These are phyloP conservation scores for Pantherophis guttatus DNA, from an alignment of 2,113 vertebrate genomes.

Conservation along the genomic window DNA sequence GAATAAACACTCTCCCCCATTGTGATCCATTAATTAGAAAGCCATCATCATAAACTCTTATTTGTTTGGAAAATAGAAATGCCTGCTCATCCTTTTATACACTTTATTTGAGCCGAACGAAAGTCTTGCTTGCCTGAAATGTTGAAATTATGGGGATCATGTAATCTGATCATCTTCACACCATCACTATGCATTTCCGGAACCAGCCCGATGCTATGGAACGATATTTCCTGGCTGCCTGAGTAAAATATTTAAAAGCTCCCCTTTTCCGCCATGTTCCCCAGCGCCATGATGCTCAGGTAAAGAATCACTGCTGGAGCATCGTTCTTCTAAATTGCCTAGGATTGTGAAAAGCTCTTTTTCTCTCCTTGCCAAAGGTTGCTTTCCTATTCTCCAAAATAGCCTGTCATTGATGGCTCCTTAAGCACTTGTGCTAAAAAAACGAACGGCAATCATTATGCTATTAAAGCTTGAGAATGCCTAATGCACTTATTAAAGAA, in stretches of 20 bases:
- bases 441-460: neutral
- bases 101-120: neutral
- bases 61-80: neutral
- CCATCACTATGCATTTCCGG: neutral
- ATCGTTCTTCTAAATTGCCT: neutral
- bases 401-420: neutral
- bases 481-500: neutral
- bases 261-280: neutral
- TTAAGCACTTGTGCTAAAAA: neutral
- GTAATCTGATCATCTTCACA: neutral
- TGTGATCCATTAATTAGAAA: neutral
- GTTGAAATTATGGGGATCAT: neutral
- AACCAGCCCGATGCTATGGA: neutral
- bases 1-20: neutral
- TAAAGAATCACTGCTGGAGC: neutral
- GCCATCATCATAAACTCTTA: neutral
- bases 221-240: neutral
- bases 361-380: neutral
- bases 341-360: neutral
- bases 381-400: neutral
- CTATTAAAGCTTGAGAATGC: neutral
- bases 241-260: neutral
- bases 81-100: neutral
- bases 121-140: neutral
- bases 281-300: neutral